phyloP scores from a whole-genome alignment of 2,797 vertebrate genomes.

The Arrhamphus sclerolepis region DNA sequence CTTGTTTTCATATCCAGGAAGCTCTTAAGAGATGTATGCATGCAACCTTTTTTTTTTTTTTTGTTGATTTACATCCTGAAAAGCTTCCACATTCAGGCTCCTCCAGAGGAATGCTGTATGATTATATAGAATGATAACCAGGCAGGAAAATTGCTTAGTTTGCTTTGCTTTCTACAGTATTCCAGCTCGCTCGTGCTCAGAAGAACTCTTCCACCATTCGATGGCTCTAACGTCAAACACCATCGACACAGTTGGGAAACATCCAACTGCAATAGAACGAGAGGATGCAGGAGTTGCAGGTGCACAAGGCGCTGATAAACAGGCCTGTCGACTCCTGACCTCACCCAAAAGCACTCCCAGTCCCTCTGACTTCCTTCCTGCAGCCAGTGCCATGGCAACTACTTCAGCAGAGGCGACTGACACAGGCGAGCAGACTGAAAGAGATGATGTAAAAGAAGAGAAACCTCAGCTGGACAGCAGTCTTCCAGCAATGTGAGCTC shows the following conservation, averaged over 20 bases:
- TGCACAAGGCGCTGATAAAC: conserved; percentile 49
- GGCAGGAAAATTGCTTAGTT: conserved; percentile 53
- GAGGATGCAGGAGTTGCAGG: conserved; percentile 28
- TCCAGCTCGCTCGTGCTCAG: conserved; percentile 70
- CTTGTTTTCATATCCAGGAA: conserved; percentile 32
- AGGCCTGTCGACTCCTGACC: conserved; percentile 28
- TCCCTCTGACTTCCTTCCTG: conserved; percentile 56
- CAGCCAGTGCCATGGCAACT: conserved; percentile 53
- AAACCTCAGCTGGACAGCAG: conserved; percentile 62
- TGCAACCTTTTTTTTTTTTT: conserved; percentile 31
- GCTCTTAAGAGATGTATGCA: conserved; percentile 34
- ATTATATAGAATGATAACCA: conserved; percentile 52
- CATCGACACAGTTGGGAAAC: conserved; percentile 30
- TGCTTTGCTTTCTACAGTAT: conserved; percentile 77
- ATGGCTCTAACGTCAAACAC: conserved; percentile 32
- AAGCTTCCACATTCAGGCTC: conserved; percentile 28
- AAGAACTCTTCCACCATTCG: conserved; percentile 68
- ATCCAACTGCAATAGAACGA: conserved; percentile 20
- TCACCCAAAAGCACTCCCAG: conserved; percentile 47
- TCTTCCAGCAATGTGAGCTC: conserved; percentile 76
- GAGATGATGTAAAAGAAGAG: conserved; percentile 44
- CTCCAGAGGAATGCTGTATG: conserved; percentile 50
- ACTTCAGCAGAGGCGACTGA: conserved; percentile 22
- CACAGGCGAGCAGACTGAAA: conserved; percentile 57
- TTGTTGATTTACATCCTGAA: conserved; percentile 47